Conservation (phyloP, 2,888 invertebrate species). For the Campoplex nolae region DNA sequence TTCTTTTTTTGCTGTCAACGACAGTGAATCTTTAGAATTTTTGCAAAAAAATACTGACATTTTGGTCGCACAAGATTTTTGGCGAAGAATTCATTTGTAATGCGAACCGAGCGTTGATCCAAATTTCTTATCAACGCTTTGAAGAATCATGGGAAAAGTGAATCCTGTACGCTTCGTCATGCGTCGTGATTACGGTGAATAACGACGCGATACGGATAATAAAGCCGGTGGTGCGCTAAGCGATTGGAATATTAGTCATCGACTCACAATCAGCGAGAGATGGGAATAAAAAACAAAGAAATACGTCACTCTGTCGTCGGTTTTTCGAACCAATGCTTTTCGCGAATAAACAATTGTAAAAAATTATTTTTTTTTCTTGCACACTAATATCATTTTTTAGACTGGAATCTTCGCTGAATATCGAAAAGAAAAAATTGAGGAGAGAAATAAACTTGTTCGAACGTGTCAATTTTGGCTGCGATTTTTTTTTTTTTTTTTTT, state of each 20-base stretch:
- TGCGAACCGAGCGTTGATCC: not conserved
- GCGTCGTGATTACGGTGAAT: slow-evolving; percentile 13
- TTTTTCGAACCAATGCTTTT: not conserved
- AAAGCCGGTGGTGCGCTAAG: not conserved
- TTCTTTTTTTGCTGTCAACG: not conserved
- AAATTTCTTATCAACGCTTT: slow-evolving; percentile 13
- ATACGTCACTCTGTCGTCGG: not conserved
- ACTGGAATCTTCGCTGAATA: not conserved
- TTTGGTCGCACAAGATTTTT: not conserved
- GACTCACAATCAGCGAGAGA: not conserved
- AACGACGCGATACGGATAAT: slow-evolving; percentile 30
- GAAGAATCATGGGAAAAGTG: slow-evolving; percentile 26
- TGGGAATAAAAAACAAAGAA: not conserved
- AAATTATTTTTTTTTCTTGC: not conserved
- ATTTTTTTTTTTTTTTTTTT: not conserved
- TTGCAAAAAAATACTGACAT: not conserved
- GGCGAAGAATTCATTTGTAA: not conserved
- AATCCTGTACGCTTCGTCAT: slow-evolving; percentile 27
- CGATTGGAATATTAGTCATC: slow-evolving; percentile 24
- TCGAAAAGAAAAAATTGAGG: not conserved
- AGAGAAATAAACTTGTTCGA: not conserved
- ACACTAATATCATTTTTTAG: not conserved
- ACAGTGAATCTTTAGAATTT: not conserved
- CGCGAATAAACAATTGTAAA: not conserved
- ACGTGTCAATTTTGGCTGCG: not conserved